Evolutionary conservation across 2,888 invertebrate genomes (phyloP).

Genomic region (Malachius bipustulatus): DNA sequence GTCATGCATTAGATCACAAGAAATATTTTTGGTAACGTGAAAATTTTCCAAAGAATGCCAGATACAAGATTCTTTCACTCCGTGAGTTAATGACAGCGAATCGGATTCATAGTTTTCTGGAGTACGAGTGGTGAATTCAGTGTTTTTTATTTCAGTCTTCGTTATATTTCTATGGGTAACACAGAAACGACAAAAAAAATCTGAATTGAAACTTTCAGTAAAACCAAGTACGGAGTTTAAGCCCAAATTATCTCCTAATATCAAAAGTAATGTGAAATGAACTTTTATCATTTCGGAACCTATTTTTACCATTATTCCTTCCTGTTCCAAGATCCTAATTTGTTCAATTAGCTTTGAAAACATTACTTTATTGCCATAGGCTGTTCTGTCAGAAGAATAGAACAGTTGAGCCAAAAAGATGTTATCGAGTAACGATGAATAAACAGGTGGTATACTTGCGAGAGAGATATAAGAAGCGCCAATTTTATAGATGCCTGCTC

Average conservation of each 20-base stretch:
- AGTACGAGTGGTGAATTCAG: no score
- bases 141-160: no score
- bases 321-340: neutral
- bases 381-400: neutral
- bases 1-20: constrained; percentile 7
- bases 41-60: constrained; percentile 5
- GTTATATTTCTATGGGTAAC: no score
- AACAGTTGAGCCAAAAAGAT: constrained; percentile 1
- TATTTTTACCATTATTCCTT: neutral
- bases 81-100: neutral
- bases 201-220: neutral
- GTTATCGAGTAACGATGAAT: neutral
- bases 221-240: neutral
- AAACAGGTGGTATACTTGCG: constrained; percentile 2
- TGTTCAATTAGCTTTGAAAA: neutral
- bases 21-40: constrained; percentile 5
- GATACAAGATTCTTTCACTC: constrained; percentile 7
- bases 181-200: no score
- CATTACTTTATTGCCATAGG: neutral
- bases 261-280: constrained; percentile 7
- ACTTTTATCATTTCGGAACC: neutral
- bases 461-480: constrained; percentile 1
- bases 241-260: constrained; percentile 1
- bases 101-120: constrained; percentile 6
- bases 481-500: constrained; percentile 5